Conservation (phyloP, 2,113 vertebrate species). For the Zeus faber region DNA sequence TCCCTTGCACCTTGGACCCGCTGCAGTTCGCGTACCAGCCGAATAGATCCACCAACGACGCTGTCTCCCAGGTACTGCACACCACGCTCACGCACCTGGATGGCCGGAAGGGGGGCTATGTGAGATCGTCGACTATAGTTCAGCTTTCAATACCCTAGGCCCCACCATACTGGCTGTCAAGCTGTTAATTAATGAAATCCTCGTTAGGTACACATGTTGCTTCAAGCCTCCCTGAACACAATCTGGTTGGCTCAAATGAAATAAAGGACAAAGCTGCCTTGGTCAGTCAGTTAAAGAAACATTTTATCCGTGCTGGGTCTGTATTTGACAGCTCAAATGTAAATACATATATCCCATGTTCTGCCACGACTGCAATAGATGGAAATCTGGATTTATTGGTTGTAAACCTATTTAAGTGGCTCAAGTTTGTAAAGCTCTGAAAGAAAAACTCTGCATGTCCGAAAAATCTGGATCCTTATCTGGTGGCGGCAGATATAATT, state of each 20-base stretch:
- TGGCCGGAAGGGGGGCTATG: too few species aligned
- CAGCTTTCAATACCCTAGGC: too few species aligned
- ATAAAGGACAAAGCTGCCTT: too few species aligned
- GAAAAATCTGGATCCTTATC: background rate
- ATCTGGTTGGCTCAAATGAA: background rate
- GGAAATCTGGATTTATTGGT: slow-evolving; percentile 10
- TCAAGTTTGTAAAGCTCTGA: slow-evolving; percentile 10
- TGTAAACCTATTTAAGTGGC: background rate
- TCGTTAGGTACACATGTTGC: background rate
- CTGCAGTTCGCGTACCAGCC: too few species aligned
- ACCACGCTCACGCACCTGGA: too few species aligned
- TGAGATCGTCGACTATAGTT: too few species aligned
- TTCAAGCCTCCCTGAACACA: slow-evolving; percentile 1
- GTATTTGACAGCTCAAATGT: slow-evolving; percentile 6
- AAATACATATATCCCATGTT: slow-evolving; percentile 9
- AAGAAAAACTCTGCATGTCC: background rate
- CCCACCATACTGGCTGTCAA: background rate
- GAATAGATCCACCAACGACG: too few species aligned
- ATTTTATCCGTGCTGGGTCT: background rate
- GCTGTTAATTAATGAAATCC: slow-evolving; percentile 1
- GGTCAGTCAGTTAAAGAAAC: too few species aligned
- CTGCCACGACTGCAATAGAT: background rate
- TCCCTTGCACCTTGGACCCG: too few species aligned
- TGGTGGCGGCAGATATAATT: too few species aligned
- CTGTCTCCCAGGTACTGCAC: too few species aligned